Base-by-base conservation (phyloP, 2,113 vertebrate species). In the Hippolais icterina region DNA sequence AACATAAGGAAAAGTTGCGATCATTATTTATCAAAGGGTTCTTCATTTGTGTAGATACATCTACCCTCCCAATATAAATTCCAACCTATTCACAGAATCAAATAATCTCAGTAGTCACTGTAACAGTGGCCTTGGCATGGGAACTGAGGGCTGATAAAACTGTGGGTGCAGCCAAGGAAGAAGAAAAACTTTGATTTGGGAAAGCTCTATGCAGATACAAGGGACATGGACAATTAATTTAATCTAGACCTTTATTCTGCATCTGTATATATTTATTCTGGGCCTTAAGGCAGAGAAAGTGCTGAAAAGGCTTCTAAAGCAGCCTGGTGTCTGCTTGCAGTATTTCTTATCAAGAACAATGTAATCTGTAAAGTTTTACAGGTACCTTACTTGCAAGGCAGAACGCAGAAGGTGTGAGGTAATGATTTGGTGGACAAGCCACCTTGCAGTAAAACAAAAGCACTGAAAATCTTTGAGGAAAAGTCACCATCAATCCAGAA, bases 401-500 rank as follows among this genome's bases (percentile, higher is more conserved):
- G 72, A 84, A 52, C 6, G 14, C 33, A 16, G 6, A 74, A 14
- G 37, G 37, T 7, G 10, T 1, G 1, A 66, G n/a, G 4, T 12
- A 72, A 50, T 1, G 3, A 15, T 47, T 9, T 4, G 2, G 9
- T 17, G 15, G 10, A 19, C 2, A 1, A 31, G 29, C 4, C 41
- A 65, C 15, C 13, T 28, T 42, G 18, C 19, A 59, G 22, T 9
- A 11, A 59, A 72, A 49, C 9, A 63, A 47, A 81, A 60, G 6
- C 49, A 50, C 24, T 27, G 53, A 35, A 63, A 71, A 50, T 24
- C 22, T 11, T 10, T 15, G 41, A 10, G 22, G 33, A 23, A 15
- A 41, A 83, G 23, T 49, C 17, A 72, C 18, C 2, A 18, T 18
- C 33, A 64, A 35, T 3, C 20, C 44, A 79, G 18, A 90, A 28